These are phyloP conservation scores for Ochropleura leucogaster DNA, from an alignment of 2,888 invertebrate genomes.

Conservation along the genomic window DNA sequence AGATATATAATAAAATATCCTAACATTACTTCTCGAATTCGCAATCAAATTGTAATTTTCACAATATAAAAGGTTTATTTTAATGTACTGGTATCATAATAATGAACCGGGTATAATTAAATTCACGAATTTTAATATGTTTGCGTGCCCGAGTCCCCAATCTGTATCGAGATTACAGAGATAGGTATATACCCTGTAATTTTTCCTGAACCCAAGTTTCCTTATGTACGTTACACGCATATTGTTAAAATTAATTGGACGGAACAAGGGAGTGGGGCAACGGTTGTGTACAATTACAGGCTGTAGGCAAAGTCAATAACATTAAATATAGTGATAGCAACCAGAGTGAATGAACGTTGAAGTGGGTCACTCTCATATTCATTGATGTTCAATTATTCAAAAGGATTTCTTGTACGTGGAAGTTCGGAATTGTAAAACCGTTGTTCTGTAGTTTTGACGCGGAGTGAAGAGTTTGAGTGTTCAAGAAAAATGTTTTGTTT, in stretches of 20 bases:
- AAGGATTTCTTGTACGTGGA: constrained; percentile 40
- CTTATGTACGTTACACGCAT: constrained; percentile 28
- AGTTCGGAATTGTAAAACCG: constrained; percentile 28
- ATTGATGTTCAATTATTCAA: constrained; percentile 50
- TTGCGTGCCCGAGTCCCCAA: background rate
- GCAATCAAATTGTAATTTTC: background rate
- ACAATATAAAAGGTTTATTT: background rate
- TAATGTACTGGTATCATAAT: background rate
- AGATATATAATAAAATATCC: background rate
- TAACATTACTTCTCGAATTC: background rate
- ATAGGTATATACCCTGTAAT: constrained; percentile 2
- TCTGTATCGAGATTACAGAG: constrained; percentile 8
- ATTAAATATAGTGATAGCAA: constrained; percentile 29
- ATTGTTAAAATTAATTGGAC: constrained; percentile 48
- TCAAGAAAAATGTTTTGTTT: background rate
- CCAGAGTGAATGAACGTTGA: constrained; percentile 24
- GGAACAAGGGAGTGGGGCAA: constrained; percentile 33
- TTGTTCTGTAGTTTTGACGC: background rate
- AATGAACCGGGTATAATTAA: background rate
- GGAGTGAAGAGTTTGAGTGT: background rate
- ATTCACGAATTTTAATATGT: constrained; percentile 19
- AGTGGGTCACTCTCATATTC: constrained; percentile 50
- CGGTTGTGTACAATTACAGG: constrained; percentile 33
- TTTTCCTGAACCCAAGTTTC: constrained; percentile 27
- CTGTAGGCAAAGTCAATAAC: constrained; percentile 35